Evolutionary conservation across 2,888 invertebrate genomes (phyloP).

Genomic region (Tenodera sinensis): DNA sequence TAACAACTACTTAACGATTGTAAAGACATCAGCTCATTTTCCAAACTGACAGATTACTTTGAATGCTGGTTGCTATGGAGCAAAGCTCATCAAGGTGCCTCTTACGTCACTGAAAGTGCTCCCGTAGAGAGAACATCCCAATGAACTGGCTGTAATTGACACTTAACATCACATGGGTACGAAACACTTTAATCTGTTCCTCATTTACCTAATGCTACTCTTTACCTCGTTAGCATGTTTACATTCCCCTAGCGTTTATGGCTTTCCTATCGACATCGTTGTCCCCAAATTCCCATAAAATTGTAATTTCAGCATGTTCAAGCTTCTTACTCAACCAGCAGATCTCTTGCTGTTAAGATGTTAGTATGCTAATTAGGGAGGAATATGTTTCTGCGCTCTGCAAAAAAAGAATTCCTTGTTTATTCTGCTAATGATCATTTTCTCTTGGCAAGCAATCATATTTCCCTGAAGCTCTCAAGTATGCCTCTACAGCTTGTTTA

Average conservation of each 20-base stretch:
- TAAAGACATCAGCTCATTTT: too few relatives aligned
- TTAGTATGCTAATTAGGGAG: background rate
- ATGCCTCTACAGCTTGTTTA: too few relatives aligned
- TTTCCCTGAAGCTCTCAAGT: too few relatives aligned
- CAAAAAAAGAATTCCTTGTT: background rate
- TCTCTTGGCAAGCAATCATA: background rate
- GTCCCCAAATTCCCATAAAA: background rate
- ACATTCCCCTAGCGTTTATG: background rate
- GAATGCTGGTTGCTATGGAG: background rate
- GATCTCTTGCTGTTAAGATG: too few relatives aligned
- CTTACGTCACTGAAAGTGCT: too few relatives aligned
- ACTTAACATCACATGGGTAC: background rate
- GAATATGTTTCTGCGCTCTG: background rate
- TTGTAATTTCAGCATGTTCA: background rate
- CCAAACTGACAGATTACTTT: too few relatives aligned
- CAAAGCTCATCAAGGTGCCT: background rate
- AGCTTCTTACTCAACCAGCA: background rate
- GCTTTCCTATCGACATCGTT: background rate
- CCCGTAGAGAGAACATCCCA: too few relatives aligned
- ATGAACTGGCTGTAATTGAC: background rate
- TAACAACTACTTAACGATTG: too few relatives aligned
- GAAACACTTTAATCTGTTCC: background rate
- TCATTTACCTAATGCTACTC: background rate
- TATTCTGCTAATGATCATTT: background rate
- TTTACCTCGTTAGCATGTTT: background rate